Base-by-base conservation (phyloP, 2,113 vertebrate genomes). In the Ceyx cyanopectus region DNA sequence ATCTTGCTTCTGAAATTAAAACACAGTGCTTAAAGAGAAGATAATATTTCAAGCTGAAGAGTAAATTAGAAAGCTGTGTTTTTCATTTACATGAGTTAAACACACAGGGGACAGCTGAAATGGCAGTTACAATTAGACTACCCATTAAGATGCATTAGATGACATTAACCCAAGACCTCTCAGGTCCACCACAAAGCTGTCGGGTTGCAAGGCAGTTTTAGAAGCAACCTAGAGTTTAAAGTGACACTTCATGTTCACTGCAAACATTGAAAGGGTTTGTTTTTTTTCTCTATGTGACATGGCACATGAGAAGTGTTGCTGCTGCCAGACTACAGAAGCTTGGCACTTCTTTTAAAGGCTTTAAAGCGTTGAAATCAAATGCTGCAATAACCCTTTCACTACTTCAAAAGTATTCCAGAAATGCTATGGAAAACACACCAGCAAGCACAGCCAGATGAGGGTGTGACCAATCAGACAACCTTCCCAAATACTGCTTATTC, bases 131-230 rank as follows among this genome's bases (percentile, higher is more conserved):
- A 96, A 96, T 97, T 95, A 96, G 83, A 88, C 85, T 95, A 37
- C 85, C 72, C 87, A 96, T 96, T 97, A 94, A 92, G 89, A 96
- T 92, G 94, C 93, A 96, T 96, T 97, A 96, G 92, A 96, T 85
- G 85, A 96, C 95, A 95, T 96, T 97, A 97, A 96, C 93, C 96
- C 95, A 94, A 92, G 96, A 93, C 94, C 89, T 94, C 92, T 93
- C 85, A 58, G 87, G 92, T 96, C 94, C 83, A 96, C 89, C 51
- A 21, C 91, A 96, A 96, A 94, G 70, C 85, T 14, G 8, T 57
- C 12, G n/a, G 72, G 60, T 81, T 93, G 77, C 63, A 94, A 87
- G 81, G 77, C 87, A 78, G 78, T 78, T 94, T 87, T 62, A 76
- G 86, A 91, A 86, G 70, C 48, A 95, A 92, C 75, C 63, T 46